These are phyloP conservation scores for Eristalis intricaria DNA, from an alignment of 2,888 invertebrate species.

Conservation along the genomic window DNA sequence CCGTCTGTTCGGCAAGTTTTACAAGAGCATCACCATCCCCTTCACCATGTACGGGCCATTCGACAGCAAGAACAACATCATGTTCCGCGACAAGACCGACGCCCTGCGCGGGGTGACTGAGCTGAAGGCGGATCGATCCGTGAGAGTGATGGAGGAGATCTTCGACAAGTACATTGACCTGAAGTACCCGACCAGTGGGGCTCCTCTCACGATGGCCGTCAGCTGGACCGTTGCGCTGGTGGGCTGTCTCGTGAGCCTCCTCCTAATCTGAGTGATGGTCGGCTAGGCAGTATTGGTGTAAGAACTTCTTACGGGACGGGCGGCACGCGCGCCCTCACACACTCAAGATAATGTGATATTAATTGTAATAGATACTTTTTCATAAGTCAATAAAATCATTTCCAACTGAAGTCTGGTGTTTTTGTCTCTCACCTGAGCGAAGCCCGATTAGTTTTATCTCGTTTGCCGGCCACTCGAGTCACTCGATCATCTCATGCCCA, in stretches of 20 bases:
- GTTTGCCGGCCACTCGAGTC: not conserved
- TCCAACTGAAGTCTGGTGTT: not conserved
- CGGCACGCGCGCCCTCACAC: slow-evolving; percentile 20
- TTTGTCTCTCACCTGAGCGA: too few species aligned
- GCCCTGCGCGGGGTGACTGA: slow-evolving; percentile 76
- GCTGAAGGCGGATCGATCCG: slow-evolving; percentile 76
- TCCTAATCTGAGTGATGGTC: not conserved
- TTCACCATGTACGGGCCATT: slow-evolving; percentile 88
- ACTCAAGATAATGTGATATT: slow-evolving; percentile 69
- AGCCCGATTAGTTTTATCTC: too few species aligned
- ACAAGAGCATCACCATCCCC: slow-evolving; percentile 83
- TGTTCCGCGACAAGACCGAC: slow-evolving; percentile 83
- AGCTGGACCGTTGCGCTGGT: not conserved
- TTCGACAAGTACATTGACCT: slow-evolving; percentile 76
- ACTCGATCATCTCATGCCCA: not conserved
- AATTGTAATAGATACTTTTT: slow-evolving; percentile 55
- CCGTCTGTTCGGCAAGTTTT: slow-evolving; percentile 86
- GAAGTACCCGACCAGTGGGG: slow-evolving; percentile 73
- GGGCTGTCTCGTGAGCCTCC: slow-evolving; percentile 2
- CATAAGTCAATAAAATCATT: slow-evolving; percentile 8
- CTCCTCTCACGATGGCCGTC: not conserved
- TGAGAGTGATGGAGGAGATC: slow-evolving; percentile 78
- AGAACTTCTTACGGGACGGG: not conserved
- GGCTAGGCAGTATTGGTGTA: slow-evolving; percentile 30
- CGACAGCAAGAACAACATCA: slow-evolving; percentile 84